A percentile compares a stretch with the other conserved stretches of the same genome.
Evolutionary conservation across 2,113 vertebrate species (phyloP).

Genomic region (Thamnophis sirtalis): DNA sequence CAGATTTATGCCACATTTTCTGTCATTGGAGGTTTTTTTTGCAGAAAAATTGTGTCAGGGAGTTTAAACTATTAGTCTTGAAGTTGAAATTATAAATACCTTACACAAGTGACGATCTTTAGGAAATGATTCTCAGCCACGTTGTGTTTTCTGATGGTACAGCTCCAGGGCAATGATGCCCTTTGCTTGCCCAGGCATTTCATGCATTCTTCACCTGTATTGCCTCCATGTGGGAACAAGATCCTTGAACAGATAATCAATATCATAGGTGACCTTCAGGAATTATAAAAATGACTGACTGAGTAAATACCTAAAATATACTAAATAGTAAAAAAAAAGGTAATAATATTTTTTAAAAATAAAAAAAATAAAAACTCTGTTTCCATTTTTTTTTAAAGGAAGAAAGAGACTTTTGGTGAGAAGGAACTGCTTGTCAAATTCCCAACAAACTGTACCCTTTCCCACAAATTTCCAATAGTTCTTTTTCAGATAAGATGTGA

Average conservation of each 20-base stretch:
- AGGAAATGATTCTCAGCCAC: neutral
- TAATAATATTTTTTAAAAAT: neutral
- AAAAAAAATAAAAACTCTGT: neutral
- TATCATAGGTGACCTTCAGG: neutral
- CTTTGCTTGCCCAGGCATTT: neutral
- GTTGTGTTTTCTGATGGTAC: neutral
- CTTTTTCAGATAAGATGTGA: neutral
- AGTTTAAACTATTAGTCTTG: neutral
- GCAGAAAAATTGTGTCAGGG: neutral
- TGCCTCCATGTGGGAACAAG: neutral
- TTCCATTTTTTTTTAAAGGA: neutral
- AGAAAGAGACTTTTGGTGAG: neutral
- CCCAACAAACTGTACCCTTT: neutral
- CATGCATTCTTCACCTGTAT: neutral
- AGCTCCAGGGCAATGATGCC: neutral
- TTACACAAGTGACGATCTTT: neutral
- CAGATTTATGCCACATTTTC: neutral
- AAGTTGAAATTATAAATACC: neutral
- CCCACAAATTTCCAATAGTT: neutral
- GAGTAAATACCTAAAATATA: neutral
- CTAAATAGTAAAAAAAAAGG: no score
- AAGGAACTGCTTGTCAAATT: neutral
- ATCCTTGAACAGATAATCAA: neutral
- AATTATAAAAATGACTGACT: neutral
- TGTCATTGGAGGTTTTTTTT: neutral